A percentile compares a stretch with the other conserved stretches of the same genome.
Conservation (phyloP, 1,140 invertebrate genomes). For the Drosophila ambigua region DNA sequence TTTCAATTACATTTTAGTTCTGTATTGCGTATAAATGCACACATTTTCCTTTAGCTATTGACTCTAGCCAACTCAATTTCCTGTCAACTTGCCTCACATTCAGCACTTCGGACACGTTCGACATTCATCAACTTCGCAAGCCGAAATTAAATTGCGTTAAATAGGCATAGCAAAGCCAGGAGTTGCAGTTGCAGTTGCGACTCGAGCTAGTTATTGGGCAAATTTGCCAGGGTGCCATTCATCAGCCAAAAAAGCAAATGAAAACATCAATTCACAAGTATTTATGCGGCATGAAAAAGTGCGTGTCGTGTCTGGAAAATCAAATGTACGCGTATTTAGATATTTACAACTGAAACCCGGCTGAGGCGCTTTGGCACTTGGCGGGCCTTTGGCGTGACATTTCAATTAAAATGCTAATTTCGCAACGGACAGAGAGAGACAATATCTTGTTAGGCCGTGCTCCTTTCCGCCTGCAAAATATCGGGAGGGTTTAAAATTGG, state of each 20-base stretch:
- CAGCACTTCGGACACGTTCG: not conserved
- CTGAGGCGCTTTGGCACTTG: slow-evolving; percentile 51
- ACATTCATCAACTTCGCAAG: slow-evolving; percentile 32
- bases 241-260: slow-evolving; percentile 56
- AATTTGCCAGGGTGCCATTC: slow-evolving; percentile 60
- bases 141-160: slow-evolving; percentile 23
- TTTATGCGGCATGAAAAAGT: slow-evolving; percentile 57
- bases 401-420: slow-evolving; percentile 78
- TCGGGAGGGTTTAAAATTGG: slow-evolving; percentile 47
- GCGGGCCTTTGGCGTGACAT: slow-evolving; percentile 65
- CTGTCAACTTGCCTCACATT: slow-evolving; percentile 5
- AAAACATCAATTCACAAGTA: slow-evolving; percentile 58
- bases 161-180: slow-evolving; percentile 32
- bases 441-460: slow-evolving; percentile 23
- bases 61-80: not conserved
- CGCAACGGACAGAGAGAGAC: slow-evolving; percentile 28
- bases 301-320: slow-evolving; percentile 60
- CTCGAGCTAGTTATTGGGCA: slow-evolving; percentile 29
- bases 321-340: slow-evolving; percentile 22
- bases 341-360: slow-evolving; percentile 7
- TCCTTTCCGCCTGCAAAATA: slow-evolving; percentile 18
- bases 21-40: too few relatives aligned
- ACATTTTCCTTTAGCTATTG: not conserved
- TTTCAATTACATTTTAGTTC: too few relatives aligned
- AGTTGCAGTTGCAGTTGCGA: slow-evolving; percentile 39